Percentiles rank a stretch among this genome's conserved stretches.
These are phyloP conservation scores for Macrostomum lignano DNA, from an alignment of 1,140 invertebrate species.

Conservation along the genomic window DNA sequence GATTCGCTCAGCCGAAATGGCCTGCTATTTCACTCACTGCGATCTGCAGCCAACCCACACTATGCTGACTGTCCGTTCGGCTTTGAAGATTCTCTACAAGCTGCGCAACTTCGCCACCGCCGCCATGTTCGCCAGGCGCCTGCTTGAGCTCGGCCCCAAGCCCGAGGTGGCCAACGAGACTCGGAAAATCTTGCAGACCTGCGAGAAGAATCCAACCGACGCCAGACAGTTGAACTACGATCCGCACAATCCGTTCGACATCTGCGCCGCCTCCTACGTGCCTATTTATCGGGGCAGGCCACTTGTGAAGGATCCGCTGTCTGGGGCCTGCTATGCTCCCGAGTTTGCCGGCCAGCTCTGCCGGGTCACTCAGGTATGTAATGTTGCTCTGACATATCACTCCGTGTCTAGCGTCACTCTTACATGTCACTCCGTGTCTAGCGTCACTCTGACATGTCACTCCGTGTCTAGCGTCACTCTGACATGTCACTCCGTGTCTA, in stretches of 20 bases:
- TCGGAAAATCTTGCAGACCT: slow-evolving; percentile 58
- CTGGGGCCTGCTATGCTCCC: slow-evolving; percentile 57
- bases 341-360: slow-evolving; percentile 59
- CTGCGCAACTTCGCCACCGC: slow-evolving; percentile 83
- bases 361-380: slow-evolving; percentile 28
- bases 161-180: slow-evolving; percentile 68
- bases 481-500: too few species aligned
- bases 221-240: slow-evolving; percentile 67
- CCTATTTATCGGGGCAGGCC: slow-evolving; percentile 82
- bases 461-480: too few species aligned
- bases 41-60: slow-evolving; percentile 77
- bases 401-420: too few species aligned
- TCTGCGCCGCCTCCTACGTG: slow-evolving; percentile 62
- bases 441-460: too few species aligned
- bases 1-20: slow-evolving; percentile 36
- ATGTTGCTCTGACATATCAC: too few species aligned
- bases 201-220: slow-evolving; percentile 63
- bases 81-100: slow-evolving; percentile 91
- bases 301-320: slow-evolving; percentile 70
- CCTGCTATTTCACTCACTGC: slow-evolving; percentile 93
- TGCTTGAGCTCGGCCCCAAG: slow-evolving; percentile 69
- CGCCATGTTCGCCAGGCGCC: slow-evolving; percentile 59
- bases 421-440: too few species aligned
- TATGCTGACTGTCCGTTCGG: slow-evolving; percentile 71
- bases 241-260: slow-evolving; percentile 82